phyloP scores from a whole-genome alignment of 2,797 vertebrate genomes.

The Catostomus latipinnis region DNA sequence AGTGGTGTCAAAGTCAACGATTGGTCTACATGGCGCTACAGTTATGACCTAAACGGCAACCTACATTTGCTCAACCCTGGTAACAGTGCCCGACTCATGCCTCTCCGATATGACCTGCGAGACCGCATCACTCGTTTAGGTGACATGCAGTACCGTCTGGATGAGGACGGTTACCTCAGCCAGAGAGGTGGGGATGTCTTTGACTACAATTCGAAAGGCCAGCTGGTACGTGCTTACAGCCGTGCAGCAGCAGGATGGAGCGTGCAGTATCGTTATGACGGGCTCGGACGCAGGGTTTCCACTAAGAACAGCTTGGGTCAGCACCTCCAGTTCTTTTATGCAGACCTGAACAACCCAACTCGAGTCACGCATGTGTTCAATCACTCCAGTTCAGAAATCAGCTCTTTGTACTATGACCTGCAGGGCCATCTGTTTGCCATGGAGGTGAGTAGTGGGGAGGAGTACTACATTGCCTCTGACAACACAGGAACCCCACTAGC shows the following conservation, averaged over 20 bases:
- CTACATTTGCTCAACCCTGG: slow-evolving; percentile 95
- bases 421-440: slow-evolving; percentile 99
- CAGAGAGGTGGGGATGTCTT: slow-evolving; percentile 93
- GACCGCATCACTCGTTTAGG: slow-evolving; percentile 96
- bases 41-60: slow-evolving; percentile 97
- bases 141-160: slow-evolving; percentile 94
- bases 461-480: slow-evolving; percentile 98
- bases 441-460: slow-evolving; percentile 98
- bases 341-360: slow-evolving; percentile 94
- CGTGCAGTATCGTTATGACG: slow-evolving; percentile 95
- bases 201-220: slow-evolving; percentile 99
- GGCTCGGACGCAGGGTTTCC: slow-evolving; percentile 92
- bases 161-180: slow-evolving; percentile 94
- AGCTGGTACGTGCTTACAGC: slow-evolving; percentile 93
- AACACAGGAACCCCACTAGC: slow-evolving; percentile 97
- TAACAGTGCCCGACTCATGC: slow-evolving; percentile 92
- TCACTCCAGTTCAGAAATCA: slow-evolving; percentile 98
- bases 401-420: slow-evolving; percentile 96
- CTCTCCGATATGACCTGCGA: slow-evolving; percentile 94
- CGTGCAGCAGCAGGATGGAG: slow-evolving; percentile 91
- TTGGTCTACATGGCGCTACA: slow-evolving; percentile 98
- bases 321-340: slow-evolving; percentile 98
- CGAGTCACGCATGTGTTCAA: slow-evolving; percentile 98
- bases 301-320: slow-evolving; percentile 94
- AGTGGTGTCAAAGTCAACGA: slow-evolving; percentile 95